Evolutionary conservation across 2,888 invertebrate species (phyloP).

Genomic region (Eupithecia abbreviata): DNA sequence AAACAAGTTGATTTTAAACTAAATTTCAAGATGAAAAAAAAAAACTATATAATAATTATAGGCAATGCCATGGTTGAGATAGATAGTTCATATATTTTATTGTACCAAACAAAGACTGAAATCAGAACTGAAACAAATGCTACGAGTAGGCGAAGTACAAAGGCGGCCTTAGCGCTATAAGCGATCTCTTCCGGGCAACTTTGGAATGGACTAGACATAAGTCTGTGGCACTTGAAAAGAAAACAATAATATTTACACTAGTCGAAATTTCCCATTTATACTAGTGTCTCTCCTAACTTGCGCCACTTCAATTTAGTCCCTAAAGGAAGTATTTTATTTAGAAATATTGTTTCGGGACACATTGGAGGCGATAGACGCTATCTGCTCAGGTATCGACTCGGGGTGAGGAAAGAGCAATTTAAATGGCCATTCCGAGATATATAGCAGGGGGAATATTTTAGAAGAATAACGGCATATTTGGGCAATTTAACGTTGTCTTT

Average conservation of each 20-base stretch:
- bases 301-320: conserved; percentile 50
- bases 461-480: conserved; percentile 10
- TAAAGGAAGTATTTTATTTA: conserved; percentile 73
- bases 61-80: not conserved
- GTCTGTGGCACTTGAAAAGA: no score
- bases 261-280: not conserved
- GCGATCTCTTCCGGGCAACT: no score
- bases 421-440: conserved; percentile 53
- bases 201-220: no score
- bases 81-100: no score
- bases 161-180: no score
- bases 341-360: conserved; percentile 77
- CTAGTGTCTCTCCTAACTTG: conserved; percentile 30
- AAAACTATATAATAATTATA: not conserved
- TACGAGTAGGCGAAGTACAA: no score
- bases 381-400: conserved; percentile 64
- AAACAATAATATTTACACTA: not conserved
- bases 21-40: not conserved
- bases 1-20: not conserved
- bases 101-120: no score
- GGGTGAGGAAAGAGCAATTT: conserved; percentile 58
- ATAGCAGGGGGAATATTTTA: conserved; percentile 15
- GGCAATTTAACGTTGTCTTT: not conserved
- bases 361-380: conserved; percentile 61
- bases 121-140: no score